A percentile compares a stretch with the other conserved stretches of the same genome.
Conservation (phyloP, 2,888 invertebrate genomes). For the Lochmaea crataegi region DNA sequence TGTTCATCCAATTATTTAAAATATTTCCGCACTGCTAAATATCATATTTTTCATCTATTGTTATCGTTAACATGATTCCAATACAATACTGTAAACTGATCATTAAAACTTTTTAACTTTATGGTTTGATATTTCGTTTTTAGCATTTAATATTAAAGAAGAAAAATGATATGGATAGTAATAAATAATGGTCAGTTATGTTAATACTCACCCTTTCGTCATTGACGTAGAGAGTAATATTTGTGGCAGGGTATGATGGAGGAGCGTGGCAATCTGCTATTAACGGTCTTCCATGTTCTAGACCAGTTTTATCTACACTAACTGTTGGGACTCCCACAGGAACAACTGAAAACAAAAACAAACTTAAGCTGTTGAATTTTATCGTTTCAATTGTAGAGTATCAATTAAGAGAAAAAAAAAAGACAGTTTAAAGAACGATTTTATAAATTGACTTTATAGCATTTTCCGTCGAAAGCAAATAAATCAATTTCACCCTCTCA, state of each 20-base stretch:
- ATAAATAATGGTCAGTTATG: not conserved
- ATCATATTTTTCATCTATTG: not conserved
- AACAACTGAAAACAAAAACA: constrained; percentile 66
- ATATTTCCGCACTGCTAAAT: not conserved
- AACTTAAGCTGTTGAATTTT: not conserved
- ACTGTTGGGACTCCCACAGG: constrained; percentile 71
- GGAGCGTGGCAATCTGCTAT: constrained; percentile 72
- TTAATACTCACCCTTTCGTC: constrained; percentile 67
- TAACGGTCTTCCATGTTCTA: constrained; percentile 72
- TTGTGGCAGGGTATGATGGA: constrained; percentile 72
- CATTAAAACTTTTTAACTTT: not conserved
- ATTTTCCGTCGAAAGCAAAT: not conserved
- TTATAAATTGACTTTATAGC: not conserved
- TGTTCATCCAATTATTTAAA: not conserved
- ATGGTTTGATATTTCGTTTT: not conserved
- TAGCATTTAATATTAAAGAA: not conserved
- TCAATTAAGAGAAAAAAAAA: too few relatives aligned
- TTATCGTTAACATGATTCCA: not conserved
- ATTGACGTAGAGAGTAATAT: constrained; percentile 75
- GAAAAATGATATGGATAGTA: not conserved
- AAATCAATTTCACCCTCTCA: not conserved
- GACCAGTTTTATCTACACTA: constrained; percentile 69
- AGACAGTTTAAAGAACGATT: not conserved
- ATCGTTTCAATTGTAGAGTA: too few relatives aligned
- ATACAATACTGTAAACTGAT: not conserved